Evolutionary conservation across 2,888 invertebrate genomes (phyloP).

Genomic region (Cerceris rybyensis): DNA sequence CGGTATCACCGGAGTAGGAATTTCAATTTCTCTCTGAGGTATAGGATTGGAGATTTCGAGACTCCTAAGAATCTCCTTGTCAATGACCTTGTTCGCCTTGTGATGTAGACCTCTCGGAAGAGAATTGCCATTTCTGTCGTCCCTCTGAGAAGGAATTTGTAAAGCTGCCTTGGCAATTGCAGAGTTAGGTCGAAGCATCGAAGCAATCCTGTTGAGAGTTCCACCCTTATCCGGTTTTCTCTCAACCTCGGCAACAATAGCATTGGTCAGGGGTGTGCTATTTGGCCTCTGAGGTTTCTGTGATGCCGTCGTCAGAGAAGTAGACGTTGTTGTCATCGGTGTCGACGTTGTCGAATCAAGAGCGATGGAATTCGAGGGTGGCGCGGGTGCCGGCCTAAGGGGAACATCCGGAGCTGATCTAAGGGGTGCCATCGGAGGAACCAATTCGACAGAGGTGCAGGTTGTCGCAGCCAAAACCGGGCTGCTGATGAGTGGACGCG

Average conservation of each 20-base stretch:
- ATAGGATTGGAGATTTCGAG: slow-evolving; percentile 94
- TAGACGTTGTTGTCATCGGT: no score
- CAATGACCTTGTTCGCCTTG: slow-evolving; percentile 86
- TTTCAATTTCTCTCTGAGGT: slow-evolving; percentile 86
- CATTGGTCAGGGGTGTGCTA: slow-evolving; percentile 70
- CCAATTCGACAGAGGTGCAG: slow-evolving; percentile 89
- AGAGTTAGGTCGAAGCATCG: slow-evolving; percentile 83
- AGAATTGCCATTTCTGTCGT: slow-evolving; percentile 84
- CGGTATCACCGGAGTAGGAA: slow-evolving; percentile 85
- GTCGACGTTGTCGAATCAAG: no score
- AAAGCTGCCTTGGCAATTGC: slow-evolving; percentile 84
- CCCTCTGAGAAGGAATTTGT: slow-evolving; percentile 82
- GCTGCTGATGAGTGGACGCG: slow-evolving; percentile 90
- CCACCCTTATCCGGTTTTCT: slow-evolving; percentile 83
- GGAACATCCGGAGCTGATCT: slow-evolving; percentile 85
- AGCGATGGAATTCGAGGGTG: slow-evolving; percentile 52
- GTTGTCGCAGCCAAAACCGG: slow-evolving; percentile 92
- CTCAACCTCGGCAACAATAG: slow-evolving; percentile 66
- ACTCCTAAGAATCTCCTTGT: slow-evolving; percentile 88
- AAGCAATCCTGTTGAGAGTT: slow-evolving; percentile 88
- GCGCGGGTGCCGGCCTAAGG: slow-evolving; percentile 84
- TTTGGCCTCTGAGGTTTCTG: slow-evolving; percentile 69
- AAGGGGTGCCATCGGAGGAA: slow-evolving; percentile 84
- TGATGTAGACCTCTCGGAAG: slow-evolving; percentile 85
- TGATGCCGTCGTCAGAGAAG: slow-evolving; percentile 66